A percentile compares a stretch with the other conserved stretches of the same genome.
Conservation (phyloP, 2,797 vertebrate genomes). For the Spinus olivaceus region DNA sequence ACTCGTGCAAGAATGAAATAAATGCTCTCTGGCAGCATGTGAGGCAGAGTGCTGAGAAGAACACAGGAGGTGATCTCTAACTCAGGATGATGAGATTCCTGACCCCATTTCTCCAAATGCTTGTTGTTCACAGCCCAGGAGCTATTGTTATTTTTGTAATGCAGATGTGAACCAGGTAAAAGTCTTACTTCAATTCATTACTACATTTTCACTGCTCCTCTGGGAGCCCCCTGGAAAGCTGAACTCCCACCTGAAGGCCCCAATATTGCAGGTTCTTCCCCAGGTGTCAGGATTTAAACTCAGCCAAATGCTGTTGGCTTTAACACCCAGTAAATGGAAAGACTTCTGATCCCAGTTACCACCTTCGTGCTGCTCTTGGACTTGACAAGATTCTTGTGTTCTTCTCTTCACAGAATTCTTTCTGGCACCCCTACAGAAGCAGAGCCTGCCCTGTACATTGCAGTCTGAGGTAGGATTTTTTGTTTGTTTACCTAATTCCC, state of each 20-base stretch:
- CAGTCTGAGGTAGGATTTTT: not conserved
- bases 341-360: not conserved
- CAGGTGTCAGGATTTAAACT: not conserved
- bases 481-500: not conserved
- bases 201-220: not conserved
- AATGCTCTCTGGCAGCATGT: conserved; percentile 6
- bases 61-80: not conserved
- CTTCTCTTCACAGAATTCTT: not conserved
- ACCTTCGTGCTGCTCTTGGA: not conserved
- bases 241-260: not conserved
- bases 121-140: not conserved
- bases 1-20: conserved; percentile 13
- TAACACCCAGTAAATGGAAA: not conserved
- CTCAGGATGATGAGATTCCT: conserved; percentile 33
- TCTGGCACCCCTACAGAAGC: not conserved
- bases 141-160: not conserved
- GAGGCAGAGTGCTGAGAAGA: not conserved
- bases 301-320: not conserved
- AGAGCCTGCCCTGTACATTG: not conserved
- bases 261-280: not conserved
- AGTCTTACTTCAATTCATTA: not conserved
- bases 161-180: not conserved
- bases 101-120: conserved; percentile 14
- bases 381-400: not conserved
- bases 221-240: not conserved